A percentile compares a stretch with the other conserved stretches of the same genome.
phyloP scores from a whole-genome alignment of 2,797 vertebrate genomes.

The Cirrhinus mrigala region DNA sequence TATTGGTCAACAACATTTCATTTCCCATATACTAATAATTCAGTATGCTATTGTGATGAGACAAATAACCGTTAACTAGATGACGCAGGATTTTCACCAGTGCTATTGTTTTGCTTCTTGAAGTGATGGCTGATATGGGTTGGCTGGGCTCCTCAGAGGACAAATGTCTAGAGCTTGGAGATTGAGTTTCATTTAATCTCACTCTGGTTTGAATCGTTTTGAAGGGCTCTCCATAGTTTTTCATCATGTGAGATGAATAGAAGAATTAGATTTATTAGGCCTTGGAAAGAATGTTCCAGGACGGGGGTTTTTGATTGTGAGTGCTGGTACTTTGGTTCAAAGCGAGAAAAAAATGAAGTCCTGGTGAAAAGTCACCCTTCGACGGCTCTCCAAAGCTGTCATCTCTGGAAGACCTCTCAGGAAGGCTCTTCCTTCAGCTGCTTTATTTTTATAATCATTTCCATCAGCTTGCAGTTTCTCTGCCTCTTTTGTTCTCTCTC shows the following conservation, averaged over 20 bases:
- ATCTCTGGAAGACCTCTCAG: background rate
- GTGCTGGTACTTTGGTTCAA: background rate
- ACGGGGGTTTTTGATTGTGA: conserved; percentile 19
- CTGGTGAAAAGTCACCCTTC: background rate
- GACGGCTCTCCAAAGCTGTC: background rate
- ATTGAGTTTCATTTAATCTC: background rate
- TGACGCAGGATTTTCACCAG: background rate
- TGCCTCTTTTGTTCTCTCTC: background rate
- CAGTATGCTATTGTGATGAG: background rate
- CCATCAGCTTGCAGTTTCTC: background rate
- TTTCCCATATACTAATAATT: background rate
- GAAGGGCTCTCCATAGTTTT: background rate
- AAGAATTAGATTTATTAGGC: background rate
- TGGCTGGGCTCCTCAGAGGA: background rate
- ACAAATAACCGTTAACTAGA: background rate
- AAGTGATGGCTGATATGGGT: background rate
- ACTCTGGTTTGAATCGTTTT: background rate
- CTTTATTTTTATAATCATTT: background rate
- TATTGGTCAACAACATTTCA: background rate
- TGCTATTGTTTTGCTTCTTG: background rate
- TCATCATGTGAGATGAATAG: conserved; percentile 17
- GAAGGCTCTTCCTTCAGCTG: background rate
- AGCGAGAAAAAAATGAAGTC: background rate
- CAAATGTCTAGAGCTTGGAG: background rate
- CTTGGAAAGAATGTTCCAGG: background rate